phyloP scores from a whole-genome alignment of 2,113 vertebrate genomes.

The Epinephelus lanceolatus region DNA sequence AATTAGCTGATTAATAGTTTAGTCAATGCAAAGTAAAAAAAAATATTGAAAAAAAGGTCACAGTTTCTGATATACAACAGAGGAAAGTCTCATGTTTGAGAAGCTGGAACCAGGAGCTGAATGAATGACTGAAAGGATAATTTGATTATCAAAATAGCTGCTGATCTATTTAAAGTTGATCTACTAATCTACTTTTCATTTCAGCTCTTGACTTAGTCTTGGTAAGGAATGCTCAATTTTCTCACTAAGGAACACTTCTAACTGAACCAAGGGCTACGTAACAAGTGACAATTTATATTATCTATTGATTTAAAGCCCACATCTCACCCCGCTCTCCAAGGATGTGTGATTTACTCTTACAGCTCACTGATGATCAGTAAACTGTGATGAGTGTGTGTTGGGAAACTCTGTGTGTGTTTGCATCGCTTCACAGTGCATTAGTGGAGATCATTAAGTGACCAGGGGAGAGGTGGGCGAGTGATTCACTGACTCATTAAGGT shows the following conservation, averaged over 20 bases:
- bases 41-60: too few species aligned
- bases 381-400: not conserved
- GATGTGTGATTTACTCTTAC: not conserved
- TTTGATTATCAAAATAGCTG: too few species aligned
- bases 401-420: not conserved
- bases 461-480: not conserved
- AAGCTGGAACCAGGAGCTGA: not conserved
- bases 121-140: not conserved
- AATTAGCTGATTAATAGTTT: not conserved
- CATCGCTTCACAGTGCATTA: not conserved
- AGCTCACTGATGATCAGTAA: not conserved
- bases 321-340: not conserved
- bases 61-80: not conserved
- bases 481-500: conserved; percentile 39
- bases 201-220: not conserved
- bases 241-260: not conserved
- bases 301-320: not conserved
- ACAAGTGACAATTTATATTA: not conserved
- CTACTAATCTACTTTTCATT: not conserved
- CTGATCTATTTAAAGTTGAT: not conserved
- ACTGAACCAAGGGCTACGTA: not conserved
- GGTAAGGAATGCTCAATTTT: not conserved
- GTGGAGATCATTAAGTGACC: not conserved
- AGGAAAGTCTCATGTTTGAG: not conserved
- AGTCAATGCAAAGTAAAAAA: too few species aligned